Evolutionary conservation across 2,797 vertebrate genomes (phyloP), one percentile per base, ranked within the genome.

Genomic region (Sphenopsis melanotis): DNA sequence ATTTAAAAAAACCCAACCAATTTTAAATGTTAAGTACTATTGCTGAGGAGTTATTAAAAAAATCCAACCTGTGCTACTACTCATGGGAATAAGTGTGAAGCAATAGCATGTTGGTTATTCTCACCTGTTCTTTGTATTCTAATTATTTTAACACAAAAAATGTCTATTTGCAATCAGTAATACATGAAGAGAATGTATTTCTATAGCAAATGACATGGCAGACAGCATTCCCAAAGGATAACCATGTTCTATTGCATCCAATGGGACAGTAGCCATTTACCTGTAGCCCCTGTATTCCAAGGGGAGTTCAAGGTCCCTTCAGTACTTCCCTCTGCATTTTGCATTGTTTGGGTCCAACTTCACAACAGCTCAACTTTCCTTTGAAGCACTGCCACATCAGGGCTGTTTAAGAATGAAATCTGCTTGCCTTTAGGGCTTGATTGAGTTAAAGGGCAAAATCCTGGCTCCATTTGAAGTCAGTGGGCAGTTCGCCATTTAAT

Each of bases 371-470:
- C 69, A 65, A 34, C 71, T 75, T 85, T 59, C 68, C 78, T 92
- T 91, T 91, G 92, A 96, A 94, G 94, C 27, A 17, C 6, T 89
- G 64, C 39, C 82, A 81, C 9, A 5, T 14, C 4, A 8, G 69
- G 82, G 47, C 69, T 80, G 71, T 69, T 91, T 56, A 65, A 92
- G 79, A 93, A 91, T 46, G 61, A 89, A 90, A 89, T 81, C 57
- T 95, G 71, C 90, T 79, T 92, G 79, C 82, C 92, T 87, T 92
- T 69, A 94, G 91, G 94, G 84, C 72, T 69, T 75, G 60, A 78
- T 34, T 91, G 72, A 93, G 90, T 84, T 84, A 84, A 93, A 93
- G 94, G 92, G 84, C 79, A 95, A 95, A 96, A 95, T 93, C 76
- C 72, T 92, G 91, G 55, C 87, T 95, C 72, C 87, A 59, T 81